Evolutionary conservation across 2,797 vertebrate species (phyloP).

Genomic region (Loriculus beryllinus): DNA sequence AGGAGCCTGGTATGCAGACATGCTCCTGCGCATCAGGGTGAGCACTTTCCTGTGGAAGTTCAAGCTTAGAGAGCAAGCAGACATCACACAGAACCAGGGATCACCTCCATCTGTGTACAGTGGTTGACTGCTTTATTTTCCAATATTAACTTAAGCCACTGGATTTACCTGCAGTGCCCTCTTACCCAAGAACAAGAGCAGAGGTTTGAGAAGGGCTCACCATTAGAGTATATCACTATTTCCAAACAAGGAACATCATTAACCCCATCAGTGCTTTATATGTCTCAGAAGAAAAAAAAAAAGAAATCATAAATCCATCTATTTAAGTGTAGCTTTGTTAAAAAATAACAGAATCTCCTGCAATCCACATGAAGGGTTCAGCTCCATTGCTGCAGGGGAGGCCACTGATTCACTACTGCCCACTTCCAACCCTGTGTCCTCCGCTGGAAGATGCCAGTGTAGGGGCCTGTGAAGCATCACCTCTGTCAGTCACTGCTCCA

Average conservation of each 20-base stretch:
- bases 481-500: background rate
- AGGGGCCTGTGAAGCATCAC: background rate
- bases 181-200: background rate
- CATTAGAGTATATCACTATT: background rate
- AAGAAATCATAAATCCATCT: background rate
- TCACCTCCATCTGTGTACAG: background rate
- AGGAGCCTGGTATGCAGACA: constrained; percentile 71
- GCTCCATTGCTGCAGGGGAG: background rate
- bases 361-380: background rate
- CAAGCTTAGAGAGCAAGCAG: accelerated
- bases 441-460: background rate
- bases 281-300: background rate
- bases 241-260: background rate
- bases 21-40: constrained; percentile 73
- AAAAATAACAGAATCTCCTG: background rate
- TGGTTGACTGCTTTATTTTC: constrained; percentile 5
- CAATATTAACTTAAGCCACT: background rate
- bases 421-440: background rate
- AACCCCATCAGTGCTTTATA: background rate
- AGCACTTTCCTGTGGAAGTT: background rate
- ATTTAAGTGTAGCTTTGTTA: background rate
- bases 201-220: background rate
- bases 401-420: background rate
- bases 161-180: background rate
- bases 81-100: background rate